These are phyloP conservation scores for Unio delphinus DNA, from an alignment of 2,888 invertebrate genomes.

Conservation along the genomic window DNA sequence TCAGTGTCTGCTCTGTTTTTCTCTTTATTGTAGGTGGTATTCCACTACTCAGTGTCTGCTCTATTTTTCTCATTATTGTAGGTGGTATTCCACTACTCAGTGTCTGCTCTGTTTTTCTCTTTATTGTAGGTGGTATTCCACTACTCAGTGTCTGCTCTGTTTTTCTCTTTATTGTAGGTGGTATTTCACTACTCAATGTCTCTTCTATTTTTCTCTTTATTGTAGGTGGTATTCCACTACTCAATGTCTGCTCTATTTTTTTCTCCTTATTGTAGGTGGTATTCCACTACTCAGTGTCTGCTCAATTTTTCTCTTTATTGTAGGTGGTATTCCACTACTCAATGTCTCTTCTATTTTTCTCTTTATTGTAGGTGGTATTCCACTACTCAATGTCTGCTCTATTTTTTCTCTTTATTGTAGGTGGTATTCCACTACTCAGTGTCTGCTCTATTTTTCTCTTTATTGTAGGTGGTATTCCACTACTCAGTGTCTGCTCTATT, in stretches of 20 bases:
- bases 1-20: not conserved
- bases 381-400: constrained; percentile 77
- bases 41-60: constrained; percentile 79
- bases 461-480: constrained; percentile 82
- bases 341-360: not conserved
- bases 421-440: constrained; percentile 84
- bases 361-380: constrained; percentile 77
- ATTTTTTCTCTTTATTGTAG: constrained; percentile 52
- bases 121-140: constrained; percentile 81
- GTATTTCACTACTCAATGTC: constrained; percentile 82
- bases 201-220: constrained; percentile 1
- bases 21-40: constrained; percentile 75
- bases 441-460: not conserved
- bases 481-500: constrained; percentile 71
- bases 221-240: constrained; percentile 85
- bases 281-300: constrained; percentile 80
- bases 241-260: no score
- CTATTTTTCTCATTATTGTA: constrained; percentile 35
- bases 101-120: not conserved
- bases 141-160: constrained; percentile 72
- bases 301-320: constrained; percentile 6
- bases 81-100: constrained; percentile 85
- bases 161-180: constrained; percentile 69
- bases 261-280: constrained; percentile 74
- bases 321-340: constrained; percentile 85